These are phyloP conservation scores for Cataglyphis rosenhaueri DNA, from an alignment of 2,888 invertebrate species.

Conservation along the genomic window DNA sequence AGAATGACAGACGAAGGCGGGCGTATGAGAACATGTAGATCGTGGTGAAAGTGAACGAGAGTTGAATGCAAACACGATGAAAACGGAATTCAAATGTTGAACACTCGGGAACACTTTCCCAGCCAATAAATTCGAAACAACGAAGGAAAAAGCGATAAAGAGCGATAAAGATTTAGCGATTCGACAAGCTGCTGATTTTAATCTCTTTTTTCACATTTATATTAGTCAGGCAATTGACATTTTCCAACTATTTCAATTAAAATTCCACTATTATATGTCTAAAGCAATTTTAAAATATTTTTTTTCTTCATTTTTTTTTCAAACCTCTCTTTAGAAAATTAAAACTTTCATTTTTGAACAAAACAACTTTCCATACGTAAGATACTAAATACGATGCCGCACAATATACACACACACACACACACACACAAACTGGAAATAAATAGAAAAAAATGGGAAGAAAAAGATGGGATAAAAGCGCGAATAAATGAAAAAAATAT, in stretches of 20 bases:
- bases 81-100: conserved; percentile 7
- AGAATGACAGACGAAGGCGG: conserved; percentile 56
- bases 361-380: neutral
- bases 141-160: neutral
- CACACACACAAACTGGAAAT: neutral
- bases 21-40: conserved; percentile 30
- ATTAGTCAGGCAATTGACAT: neutral
- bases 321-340: neutral
- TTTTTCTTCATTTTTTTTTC: neutral
- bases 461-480: neutral
- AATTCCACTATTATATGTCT: neutral
- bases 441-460: neutral
- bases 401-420: too few relatives aligned
- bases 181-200: neutral
- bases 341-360: neutral
- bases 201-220: conserved; percentile 10
- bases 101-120: neutral
- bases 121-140: neutral
- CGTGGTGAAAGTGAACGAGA: conserved; percentile 48
- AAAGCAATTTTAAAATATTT: neutral
- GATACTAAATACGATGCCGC: neutral
- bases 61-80: conserved; percentile 27
- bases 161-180: neutral
- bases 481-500: conserved; percentile 19
- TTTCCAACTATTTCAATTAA: neutral